A percentile compares a stretch with the other conserved stretches of the same genome.
phyloP scores from a whole-genome alignment of 2,888 invertebrate species.

The Agrochola circellaris region DNA sequence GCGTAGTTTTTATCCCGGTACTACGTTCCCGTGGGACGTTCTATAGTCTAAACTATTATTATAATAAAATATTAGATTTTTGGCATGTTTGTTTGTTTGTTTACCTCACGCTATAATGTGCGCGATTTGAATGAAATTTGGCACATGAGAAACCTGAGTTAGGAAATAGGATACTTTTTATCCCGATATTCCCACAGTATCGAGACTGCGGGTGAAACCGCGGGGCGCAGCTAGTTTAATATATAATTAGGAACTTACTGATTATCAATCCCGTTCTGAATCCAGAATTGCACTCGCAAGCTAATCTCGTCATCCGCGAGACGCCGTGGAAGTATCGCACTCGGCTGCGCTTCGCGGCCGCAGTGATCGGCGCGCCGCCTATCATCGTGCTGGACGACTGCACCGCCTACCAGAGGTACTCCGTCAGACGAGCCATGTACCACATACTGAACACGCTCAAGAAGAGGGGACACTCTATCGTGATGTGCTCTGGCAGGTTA shows the following conservation, averaged over 20 bases:
- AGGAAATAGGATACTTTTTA: too few species aligned
- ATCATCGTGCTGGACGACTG: constrained; percentile 83
- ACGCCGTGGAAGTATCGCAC: constrained; percentile 59
- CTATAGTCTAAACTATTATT: too few species aligned
- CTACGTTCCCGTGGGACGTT: too few species aligned
- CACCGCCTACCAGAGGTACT: constrained; percentile 80
- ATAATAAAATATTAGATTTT: too few species aligned
- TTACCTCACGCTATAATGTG: too few species aligned
- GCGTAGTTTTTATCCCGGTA: too few species aligned
- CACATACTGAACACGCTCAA: constrained; percentile 77
- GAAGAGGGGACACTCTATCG: constrained; percentile 80
- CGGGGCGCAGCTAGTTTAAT: neutral
- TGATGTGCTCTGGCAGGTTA: constrained; percentile 79
- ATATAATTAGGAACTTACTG: neutral
- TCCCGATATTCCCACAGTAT: too few species aligned
- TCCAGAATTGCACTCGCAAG: constrained; percentile 68
- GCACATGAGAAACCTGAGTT: too few species aligned
- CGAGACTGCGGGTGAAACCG: too few species aligned
- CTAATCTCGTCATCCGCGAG: constrained; percentile 61
- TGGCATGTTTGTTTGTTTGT: too few species aligned
- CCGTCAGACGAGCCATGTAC: constrained; percentile 81
- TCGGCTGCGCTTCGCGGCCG: constrained; percentile 80
- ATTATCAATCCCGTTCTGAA: neutral
- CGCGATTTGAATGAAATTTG: too few species aligned
- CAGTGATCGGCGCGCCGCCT: constrained; percentile 82